Base-by-base conservation (phyloP, 2,113 vertebrate species). In the Nansenia antarctica region DNA sequence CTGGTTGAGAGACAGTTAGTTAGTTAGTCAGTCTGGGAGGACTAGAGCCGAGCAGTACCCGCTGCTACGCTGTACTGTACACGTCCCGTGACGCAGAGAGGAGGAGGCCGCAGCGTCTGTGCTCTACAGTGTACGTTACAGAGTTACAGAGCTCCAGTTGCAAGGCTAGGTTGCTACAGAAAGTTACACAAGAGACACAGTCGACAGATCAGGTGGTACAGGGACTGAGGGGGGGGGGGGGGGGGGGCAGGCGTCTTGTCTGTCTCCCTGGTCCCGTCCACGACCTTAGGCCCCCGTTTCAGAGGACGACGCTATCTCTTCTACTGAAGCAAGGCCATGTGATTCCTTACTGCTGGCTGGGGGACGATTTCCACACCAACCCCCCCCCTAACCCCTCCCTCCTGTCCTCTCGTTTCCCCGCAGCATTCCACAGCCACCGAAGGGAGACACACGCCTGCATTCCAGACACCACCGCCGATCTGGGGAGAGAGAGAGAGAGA, bases 391-490 rank as follows among this genome's bases (percentile, higher is more conserved):
- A 3, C 42, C 5, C 8, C 67, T 74, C n/a, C n/a, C n/a, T n/a
- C n/a, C n/a, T n/a, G n/a, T n/a, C 82, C 11, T 70, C 52, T 35
- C 78, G 58, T 27, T 77, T 67, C 53, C 77, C 69, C 39, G 47
- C 65, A 20, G 68, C 76, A 82, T 72, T 73, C 81, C 76, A 35
- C 49, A 73, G 82, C 47, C 80, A 26, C 26, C 1, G 30, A 73
- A 68, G 79, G 69, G 83, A 67, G 76, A 78, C 73, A 75, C 77
- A 72, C 65, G 64, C 54, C 73, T 49, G 72, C 89, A 90, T 91
- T 87, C 90, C 90, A 91, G 82, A 87, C 79, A 62, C 72, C 62
- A 35, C 24, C 61, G 82, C 78, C 52, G 80, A 92, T 88, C 92
- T 92, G 81, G 45, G 74, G 82, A 73, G 32, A 78, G 30, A 71